Percentiles rank a stretch among this genome's conserved stretches.
Evolutionary conservation across 2,888 invertebrate species (phyloP).

Genomic region (Lasioglossum pauxillum): DNA sequence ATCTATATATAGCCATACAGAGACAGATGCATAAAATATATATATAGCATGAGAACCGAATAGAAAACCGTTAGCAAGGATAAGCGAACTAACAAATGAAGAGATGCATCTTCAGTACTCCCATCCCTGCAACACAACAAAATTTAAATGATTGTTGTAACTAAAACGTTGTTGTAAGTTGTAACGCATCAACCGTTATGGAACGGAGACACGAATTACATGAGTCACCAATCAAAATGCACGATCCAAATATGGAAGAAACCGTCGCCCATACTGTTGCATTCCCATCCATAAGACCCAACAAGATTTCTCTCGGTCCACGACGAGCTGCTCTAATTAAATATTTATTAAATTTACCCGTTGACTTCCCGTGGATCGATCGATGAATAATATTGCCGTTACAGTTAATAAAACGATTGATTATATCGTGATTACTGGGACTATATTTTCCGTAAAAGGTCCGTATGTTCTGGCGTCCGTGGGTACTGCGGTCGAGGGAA

Average conservation of each 20-base stretch:
- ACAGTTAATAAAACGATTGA: slow-evolving; percentile 1
- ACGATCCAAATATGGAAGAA: slow-evolving; percentile 61
- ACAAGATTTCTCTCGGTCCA: background rate
- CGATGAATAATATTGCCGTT: background rate
- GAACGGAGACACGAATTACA: slow-evolving; percentile 39
- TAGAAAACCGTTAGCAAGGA: background rate
- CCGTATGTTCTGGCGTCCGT: slow-evolving; percentile 28
- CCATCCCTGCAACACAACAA: background rate
- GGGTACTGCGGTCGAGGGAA: slow-evolving; percentile 62
- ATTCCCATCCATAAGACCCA: slow-evolving; percentile 5
- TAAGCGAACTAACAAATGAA: background rate
- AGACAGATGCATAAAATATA: slow-evolving; percentile 14
- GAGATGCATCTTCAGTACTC: background rate
- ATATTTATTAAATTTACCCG: background rate
- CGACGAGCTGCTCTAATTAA: background rate
- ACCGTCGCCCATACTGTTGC: slow-evolving; percentile 32
- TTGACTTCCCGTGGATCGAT: background rate
- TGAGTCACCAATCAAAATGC: slow-evolving; percentile 58
- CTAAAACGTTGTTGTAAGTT: slow-evolving; percentile 19
- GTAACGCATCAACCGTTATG: slow-evolving; percentile 23
- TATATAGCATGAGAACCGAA: background rate
- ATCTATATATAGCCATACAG: slow-evolving; percentile 3
- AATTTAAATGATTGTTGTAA: background rate
- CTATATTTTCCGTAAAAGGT: slow-evolving; percentile 64
- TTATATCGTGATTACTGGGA: slow-evolving; percentile 40